Evolutionary conservation across 2,888 invertebrate species (phyloP).

Genomic region (Phengaris arion): DNA sequence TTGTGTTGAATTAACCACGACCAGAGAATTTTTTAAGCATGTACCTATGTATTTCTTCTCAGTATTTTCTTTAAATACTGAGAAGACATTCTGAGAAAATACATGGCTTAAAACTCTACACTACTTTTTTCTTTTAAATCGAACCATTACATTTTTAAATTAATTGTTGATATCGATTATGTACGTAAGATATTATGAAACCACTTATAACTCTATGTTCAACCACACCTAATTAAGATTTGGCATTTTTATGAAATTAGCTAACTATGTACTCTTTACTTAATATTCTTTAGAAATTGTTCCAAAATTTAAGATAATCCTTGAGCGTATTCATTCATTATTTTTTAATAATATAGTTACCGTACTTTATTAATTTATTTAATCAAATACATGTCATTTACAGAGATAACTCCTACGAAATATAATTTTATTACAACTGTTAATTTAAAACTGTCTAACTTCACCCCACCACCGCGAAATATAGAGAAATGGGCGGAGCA

Average conservation of each 20-base stretch:
- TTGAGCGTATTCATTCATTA: constrained; percentile 35
- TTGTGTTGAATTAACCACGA: too few relatives aligned
- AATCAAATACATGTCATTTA: constrained; percentile 68
- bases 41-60: background rate
- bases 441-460: constrained; percentile 78
- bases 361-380: constrained; percentile 27
- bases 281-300: background rate
- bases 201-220: too few relatives aligned
- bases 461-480: constrained; percentile 70
- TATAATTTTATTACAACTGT: constrained; percentile 80
- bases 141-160: too few relatives aligned
- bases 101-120: too few relatives aligned
- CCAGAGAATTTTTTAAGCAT: too few relatives aligned
- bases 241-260: background rate
- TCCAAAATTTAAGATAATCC: background rate
- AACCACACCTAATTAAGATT: too few relatives aligned
- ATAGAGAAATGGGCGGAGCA: constrained; percentile 71
- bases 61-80: background rate
- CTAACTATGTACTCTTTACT: background rate
- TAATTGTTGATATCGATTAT: too few relatives aligned
- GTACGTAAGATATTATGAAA: too few relatives aligned
- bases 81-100: too few relatives aligned
- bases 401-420: constrained; percentile 76
- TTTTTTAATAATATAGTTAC: constrained; percentile 26
- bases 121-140: too few relatives aligned